Base-by-base conservation (phyloP, 2,113 vertebrate genomes). In the Burhinus bistriatus region DNA sequence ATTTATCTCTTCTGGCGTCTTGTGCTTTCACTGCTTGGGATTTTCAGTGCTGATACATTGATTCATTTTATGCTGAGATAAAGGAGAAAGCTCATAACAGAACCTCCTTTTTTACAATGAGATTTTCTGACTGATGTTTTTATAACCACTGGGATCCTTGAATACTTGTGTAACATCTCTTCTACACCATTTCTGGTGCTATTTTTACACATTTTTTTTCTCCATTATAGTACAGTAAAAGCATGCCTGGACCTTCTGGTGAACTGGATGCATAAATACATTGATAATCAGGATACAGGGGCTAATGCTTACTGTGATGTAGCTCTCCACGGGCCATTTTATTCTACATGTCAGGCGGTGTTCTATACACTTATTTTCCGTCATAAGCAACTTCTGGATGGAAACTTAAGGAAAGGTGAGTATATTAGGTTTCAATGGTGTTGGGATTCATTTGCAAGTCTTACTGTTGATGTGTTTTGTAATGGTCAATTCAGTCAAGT, bases 311-410 rank as follows among this genome's bases (percentile, higher is more conserved):
- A 98, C 94, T 99, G 99, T 88, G 99, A 99, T 36, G 95, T 99
- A 78, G 97, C 97, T 72, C 97, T 99, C n/a, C 99, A 99, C 0
- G 99, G 99, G 8, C 98, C 99, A 0, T 99, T 99, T 97, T 99
- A 99, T 78, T 97, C 99, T 5, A 97, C 98, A 0, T 99, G 99
- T 94, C 99, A 99, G 98, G 98, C 99, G 1, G 98, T 98, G 54
- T 99, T 99, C 97, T 99, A 99, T 96, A 98, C 98, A 0, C 97
- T 99, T 27, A 95, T 99, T 93, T 99, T 99, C 97, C 98, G 98
- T 90, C 99, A 99, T 87, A 98, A 96, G 76, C 98, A 98, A 81
- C 98, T 99, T 82, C 64, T 99, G 92, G 99, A 99, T 95, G 98
- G 98, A 87, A 98, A 98, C 98, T 97, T 99, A 97, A 99, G 99